Evolutionary conservation across 1,140 invertebrate genomes (phyloP), one percentile per base, ranked within the genome.

Genomic region (Delia radicum): DNA sequence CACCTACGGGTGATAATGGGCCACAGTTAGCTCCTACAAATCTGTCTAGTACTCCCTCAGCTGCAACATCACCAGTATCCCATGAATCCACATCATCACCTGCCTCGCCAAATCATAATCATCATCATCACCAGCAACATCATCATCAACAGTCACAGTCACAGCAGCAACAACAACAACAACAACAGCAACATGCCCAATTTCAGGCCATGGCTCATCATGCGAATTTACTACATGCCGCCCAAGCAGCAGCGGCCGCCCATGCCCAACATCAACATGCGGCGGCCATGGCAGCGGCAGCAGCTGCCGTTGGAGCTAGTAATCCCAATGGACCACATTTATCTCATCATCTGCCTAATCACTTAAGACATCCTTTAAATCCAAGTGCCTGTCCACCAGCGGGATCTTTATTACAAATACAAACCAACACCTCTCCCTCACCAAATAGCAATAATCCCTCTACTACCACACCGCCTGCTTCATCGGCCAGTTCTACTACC

Each of bases 191-290:
- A 75, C 79, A 76, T 75, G 33, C 74, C 8, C 77, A 83, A 72
- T 84, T 84, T 55, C 82, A 84, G 75, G 80, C 82, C 21, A 82
- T 84, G 67, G 82, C 82, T n/a, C 82, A 84, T 69, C 82, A 84
- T 62, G 82, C 82, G 48, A 81, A 84, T 74, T 78, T 84, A 26
- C 76, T 84, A 77, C 82, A 84, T 74, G 82, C 82, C 18, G 82
- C 81, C 21, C 81, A 82, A 28, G 81, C 80, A 33, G 82, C 82
- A 27, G 82, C 82, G 0, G 82, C 82, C 33, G 82, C 81, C 21
- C 82, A 84, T 76, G 82, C 82, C 73, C 83, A 84, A 27, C 82
- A 83, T 33, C 82, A 83, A 76, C 79, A 77, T 74, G 75, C 75
- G 15, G 71, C 79, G 42, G 77, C 83, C 26, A 80, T 82, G 76